Evolutionary conservation across 2,888 invertebrate species (phyloP), one percentile per base, ranked within the genome.

Genomic region (Ethmia dodecea): DNA sequence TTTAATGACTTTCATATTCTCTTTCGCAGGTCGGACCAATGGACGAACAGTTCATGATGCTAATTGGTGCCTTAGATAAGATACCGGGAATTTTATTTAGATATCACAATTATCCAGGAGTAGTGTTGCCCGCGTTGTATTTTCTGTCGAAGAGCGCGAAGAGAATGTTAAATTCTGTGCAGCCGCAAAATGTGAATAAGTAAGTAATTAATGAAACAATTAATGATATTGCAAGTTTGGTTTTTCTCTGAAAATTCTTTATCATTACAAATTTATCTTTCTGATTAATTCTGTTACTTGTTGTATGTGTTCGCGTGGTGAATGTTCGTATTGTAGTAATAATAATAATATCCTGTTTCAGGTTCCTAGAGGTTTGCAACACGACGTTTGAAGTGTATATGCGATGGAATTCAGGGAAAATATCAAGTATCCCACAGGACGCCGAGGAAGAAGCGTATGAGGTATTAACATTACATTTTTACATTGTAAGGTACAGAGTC

Each of bases 71-170:
- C 22, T 67, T 95, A 49, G 88, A 88, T 13, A 91, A 92, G 63
- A 73, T 93, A 43, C 90, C 93, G 1, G 88, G 88, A n/a, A 84
- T 95, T 29, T 69, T 95, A 37, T 91, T 88, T 41, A 66, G 92
- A 18, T 95, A 93, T 63, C 92, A 93, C 70, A 93, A 94, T 72
- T 94, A 94, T 68, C 92, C 92, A 35, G 89, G 91, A 37, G 90
- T 96, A 38, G 93, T 95, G 31, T 89, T 94, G 55, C 87, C 94
- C 9, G 90, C 94, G 27, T 74, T 94, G 40, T 91, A 92, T 60
- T 11, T 36, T n/a, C 33, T 38, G 65, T 90, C 90, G 24, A 92
- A 92, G 59, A 90, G 91, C 52, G 91, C 93, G 1, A 90, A 91
- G 51, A 86, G 90, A 42, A 91, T 93, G 87, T 72, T 94, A 35